phyloP scores from a whole-genome alignment of 2,113 vertebrate genomes.

The Rhinopomastus cyanomelas region DNA sequence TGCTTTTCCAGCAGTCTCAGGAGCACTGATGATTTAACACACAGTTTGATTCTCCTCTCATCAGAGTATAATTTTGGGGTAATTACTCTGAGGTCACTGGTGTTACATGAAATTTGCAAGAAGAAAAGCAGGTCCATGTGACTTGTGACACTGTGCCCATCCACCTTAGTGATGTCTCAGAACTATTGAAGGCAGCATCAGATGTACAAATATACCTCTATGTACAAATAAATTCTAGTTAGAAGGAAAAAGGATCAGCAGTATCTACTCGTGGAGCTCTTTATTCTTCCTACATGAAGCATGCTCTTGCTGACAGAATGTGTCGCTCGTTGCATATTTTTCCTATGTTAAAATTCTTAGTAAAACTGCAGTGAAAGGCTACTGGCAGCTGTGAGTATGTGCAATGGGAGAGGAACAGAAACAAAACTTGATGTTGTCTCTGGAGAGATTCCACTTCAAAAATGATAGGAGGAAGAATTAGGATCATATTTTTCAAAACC shows the following conservation, averaged over 20 bases:
- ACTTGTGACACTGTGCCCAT: slow-evolving; percentile 12
- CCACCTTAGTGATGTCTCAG: background rate
- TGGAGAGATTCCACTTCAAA: background rate
- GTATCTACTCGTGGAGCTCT: background rate
- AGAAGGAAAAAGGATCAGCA: background rate
- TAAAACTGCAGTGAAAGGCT: background rate
- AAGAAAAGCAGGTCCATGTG: background rate
- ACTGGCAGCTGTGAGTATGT: background rate
- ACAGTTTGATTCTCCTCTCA: background rate
- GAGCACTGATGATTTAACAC: background rate
- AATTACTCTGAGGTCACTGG: slow-evolving; percentile 44
- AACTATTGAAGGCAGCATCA: slow-evolving; percentile 9
- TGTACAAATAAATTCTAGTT: background rate
- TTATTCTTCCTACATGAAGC: background rate
- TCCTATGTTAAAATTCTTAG: background rate
- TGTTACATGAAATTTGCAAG: slow-evolving; percentile 24
- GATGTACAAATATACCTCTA: too few species aligned
- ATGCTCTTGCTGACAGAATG: background rate
- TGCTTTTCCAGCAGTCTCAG: background rate
- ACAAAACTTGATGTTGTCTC: background rate
- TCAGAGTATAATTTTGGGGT: slow-evolving; percentile 15
- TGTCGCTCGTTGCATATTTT: background rate
- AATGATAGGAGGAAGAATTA: background rate
- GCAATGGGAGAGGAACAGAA: background rate
- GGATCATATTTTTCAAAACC: background rate